phyloP scores from a whole-genome alignment of 2,888 invertebrate genomes.

The Mermis nigrescens region DNA sequence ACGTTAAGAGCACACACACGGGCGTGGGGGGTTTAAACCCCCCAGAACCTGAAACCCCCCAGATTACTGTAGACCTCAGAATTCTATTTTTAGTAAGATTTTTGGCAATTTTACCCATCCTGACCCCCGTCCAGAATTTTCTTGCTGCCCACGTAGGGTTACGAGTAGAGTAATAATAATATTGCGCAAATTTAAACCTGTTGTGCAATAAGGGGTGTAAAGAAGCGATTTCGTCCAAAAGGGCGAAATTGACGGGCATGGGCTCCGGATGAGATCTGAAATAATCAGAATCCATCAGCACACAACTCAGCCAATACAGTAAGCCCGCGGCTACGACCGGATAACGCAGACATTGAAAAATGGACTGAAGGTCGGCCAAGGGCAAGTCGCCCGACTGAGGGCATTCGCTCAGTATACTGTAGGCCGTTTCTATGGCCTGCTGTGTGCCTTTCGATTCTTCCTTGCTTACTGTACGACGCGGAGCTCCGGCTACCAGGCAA shows the following conservation, averaged over 20 bases:
- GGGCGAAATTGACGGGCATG: slow-evolving; percentile 78
- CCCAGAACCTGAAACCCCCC: no score
- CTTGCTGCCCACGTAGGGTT: no score
- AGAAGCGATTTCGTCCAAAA: slow-evolving; percentile 84
- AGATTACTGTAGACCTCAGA: no score
- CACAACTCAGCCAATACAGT: slow-evolving; percentile 79
- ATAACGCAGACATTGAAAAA: slow-evolving; percentile 49
- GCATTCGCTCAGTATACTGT: slow-evolving; percentile 65
- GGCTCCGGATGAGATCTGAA: slow-evolving; percentile 84
- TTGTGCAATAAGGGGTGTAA: slow-evolving; percentile 72
- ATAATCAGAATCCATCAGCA: slow-evolving; percentile 80
- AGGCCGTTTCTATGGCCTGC: slow-evolving; percentile 79
- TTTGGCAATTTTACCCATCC: no score
- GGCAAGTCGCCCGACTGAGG: slow-evolving; percentile 71
- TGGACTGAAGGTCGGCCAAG: slow-evolving; percentile 66
- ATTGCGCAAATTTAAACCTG: no score
- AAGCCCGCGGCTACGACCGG: slow-evolving; percentile 86
- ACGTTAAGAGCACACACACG: no score
- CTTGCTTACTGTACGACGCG: slow-evolving; percentile 45
- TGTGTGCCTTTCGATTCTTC: slow-evolving; percentile 77
- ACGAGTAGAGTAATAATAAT: no score
- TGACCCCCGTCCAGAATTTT: no score
- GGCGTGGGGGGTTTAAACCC: no score
- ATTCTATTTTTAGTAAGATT: no score
- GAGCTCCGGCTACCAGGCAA: slow-evolving; percentile 4